A percentile compares a stretch with the other conserved stretches of the same genome.
These are phyloP conservation scores for Arnoldichthys spilopterus DNA, from an alignment of 2,797 vertebrate genomes.

Conservation along the genomic window DNA sequence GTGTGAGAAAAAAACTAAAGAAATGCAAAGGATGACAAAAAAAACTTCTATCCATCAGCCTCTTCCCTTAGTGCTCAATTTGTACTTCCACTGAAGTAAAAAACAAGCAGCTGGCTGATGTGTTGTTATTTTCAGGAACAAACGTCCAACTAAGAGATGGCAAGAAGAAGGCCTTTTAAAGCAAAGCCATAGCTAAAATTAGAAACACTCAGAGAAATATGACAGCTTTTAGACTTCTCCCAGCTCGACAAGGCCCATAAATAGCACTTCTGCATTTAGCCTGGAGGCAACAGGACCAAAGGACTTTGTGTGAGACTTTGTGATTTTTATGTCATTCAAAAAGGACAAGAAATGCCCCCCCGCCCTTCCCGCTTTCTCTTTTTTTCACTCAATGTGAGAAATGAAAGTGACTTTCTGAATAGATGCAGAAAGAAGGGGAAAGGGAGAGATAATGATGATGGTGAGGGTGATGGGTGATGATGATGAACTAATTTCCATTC, in stretches of 20 bases:
- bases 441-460: not conserved
- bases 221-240: slow-evolving; percentile 46
- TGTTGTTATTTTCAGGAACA: slow-evolving; percentile 50
- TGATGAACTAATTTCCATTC: slow-evolving; percentile 45
- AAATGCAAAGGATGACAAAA: not conserved
- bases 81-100: slow-evolving; percentile 29
- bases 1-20: not conserved
- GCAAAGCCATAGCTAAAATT: slow-evolving; percentile 35
- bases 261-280: slow-evolving; percentile 51
- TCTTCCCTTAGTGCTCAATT: slow-evolving; percentile 1
- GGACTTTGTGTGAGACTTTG: slow-evolving; percentile 27
- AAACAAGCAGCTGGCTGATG: slow-evolving; percentile 35
- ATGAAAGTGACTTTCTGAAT: slow-evolving; percentile 37
- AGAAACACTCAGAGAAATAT: slow-evolving; percentile 45
- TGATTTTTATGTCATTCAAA: slow-evolving; percentile 42
- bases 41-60: slow-evolving; percentile 32
- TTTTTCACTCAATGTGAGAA: slow-evolving; percentile 16
- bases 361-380: not conserved
- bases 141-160: slow-evolving; percentile 39
- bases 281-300: slow-evolving; percentile 29
- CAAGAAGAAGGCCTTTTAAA: slow-evolving; percentile 35
- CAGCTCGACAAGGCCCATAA: slow-evolving; percentile 42
- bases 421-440: not conserved
- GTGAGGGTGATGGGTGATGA: not conserved
- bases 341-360: slow-evolving; percentile 19